phyloP scores from a whole-genome alignment of 2,797 vertebrate species.

The Gymnodraco acuticeps region DNA sequence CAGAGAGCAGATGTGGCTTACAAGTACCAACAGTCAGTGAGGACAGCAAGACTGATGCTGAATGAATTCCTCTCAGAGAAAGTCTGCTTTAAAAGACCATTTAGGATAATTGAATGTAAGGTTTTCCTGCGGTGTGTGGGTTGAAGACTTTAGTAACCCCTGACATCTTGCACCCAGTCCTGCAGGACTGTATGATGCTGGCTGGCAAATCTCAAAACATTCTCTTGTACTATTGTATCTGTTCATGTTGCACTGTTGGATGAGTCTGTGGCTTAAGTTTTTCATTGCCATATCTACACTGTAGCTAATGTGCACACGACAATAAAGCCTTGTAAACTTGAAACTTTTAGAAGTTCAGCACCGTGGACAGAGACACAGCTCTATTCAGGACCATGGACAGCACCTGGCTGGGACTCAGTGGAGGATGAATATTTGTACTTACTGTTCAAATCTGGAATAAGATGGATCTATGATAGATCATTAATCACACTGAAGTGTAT shows the following conservation, averaged over 20 bases:
- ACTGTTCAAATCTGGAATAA: background rate
- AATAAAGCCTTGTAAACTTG: too few relatives aligned
- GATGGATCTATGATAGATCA: background rate
- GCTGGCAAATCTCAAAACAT: background rate
- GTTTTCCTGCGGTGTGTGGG: background rate
- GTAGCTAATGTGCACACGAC: too few relatives aligned
- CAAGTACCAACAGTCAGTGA: slow-evolving; percentile 13
- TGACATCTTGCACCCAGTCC: too few relatives aligned
- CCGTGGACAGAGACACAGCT: slow-evolving; percentile 45
- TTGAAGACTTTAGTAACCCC: background rate
- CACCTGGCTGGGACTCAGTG: background rate
- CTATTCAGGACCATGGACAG: slow-evolving; percentile 58
- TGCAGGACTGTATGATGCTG: background rate
- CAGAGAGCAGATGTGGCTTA: slow-evolving; percentile 62
- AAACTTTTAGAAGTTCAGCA: slow-evolving; percentile 38
- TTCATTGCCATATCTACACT: too few relatives aligned
- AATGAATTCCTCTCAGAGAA: background rate
- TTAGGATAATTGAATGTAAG: background rate
- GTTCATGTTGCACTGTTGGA: too few relatives aligned
- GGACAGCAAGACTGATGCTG: background rate
- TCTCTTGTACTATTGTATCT: too few relatives aligned
- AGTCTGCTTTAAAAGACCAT: background rate
- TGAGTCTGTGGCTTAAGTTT: too few relatives aligned
- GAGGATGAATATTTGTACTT: background rate
- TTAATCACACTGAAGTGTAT: background rate